Evolutionary conservation across 2,113 vertebrate genomes (phyloP), one percentile per base, ranked within the genome.

Genomic region (Otus sunia): DNA sequence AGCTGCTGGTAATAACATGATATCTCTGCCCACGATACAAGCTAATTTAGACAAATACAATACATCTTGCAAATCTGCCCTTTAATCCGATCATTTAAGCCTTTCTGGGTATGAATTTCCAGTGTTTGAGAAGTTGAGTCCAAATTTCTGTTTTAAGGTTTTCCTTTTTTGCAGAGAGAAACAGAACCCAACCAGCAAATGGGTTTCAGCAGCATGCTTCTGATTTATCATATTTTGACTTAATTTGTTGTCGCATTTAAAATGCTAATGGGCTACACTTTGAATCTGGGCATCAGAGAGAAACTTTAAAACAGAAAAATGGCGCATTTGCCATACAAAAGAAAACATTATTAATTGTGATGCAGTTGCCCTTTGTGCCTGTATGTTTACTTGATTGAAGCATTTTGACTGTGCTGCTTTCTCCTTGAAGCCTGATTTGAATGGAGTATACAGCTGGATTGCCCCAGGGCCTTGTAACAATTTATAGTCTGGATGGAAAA

Each of bases 341-440:
- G 81, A 16, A 75, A 85, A 58, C 26, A 3, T 85, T 92, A 94
- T 92, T 91, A 92, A 84, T 90, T 94, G 92, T 92, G 85, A 39
- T 91, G 96, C 94, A 12, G 92, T 89, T 97, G 92, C 95, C 96
- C 96, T 98, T 97, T 97, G 97, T 95, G 97, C 88, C 95, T 80
- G 91, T 74, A 5, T 97, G 97, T 97, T 97, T 97, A 92, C 85
- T 96, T 97, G 96, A 97, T 93, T 96, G 94, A 95, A 97, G 96
- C 96, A 78, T 98, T 93, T 94, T 94, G 94, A 85, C 90, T 94
- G 76, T 25, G 86, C 78, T 59, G 93, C 76, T 80, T 96, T 96
- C 94, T 97, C 90, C 90, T 97, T 96, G 94, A 97, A 96, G 94
- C 92, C 96, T 95, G 96, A 97, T 96, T 93, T 86, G 85, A 97